A percentile compares a stretch with the other conserved stretches of the same genome.
Conservation (phyloP, 2,888 invertebrate species). For the Aplocera efformata region DNA sequence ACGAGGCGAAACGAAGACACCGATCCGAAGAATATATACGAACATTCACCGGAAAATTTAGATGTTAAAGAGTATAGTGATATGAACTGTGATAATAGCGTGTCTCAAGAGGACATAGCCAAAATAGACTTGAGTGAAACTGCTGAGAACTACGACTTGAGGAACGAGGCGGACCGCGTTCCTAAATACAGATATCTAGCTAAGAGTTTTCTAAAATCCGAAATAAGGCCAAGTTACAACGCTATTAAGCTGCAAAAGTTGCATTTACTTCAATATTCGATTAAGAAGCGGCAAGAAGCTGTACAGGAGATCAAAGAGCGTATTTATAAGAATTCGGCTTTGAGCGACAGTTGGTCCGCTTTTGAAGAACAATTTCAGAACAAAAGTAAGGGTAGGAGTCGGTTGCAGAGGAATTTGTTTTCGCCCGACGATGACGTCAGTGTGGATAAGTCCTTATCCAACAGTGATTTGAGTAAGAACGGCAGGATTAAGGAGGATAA, state of each 20-base stretch:
- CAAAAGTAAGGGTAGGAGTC: conserved; percentile 49
- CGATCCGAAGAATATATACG: conserved; percentile 62
- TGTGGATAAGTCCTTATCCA: conserved; percentile 46
- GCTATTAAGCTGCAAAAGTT: conserved; percentile 85
- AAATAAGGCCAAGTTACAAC: conserved; percentile 87
- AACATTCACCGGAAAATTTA: conserved; percentile 67
- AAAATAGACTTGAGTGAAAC: conserved; percentile 73
- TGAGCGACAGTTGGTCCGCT: conserved; percentile 45
- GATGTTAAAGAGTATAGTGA: conserved; percentile 58
- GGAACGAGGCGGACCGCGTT: conserved; percentile 58
- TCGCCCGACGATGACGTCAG: conserved; percentile 49
- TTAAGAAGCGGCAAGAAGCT: conserved; percentile 84
- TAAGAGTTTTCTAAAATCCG: conserved; percentile 77
- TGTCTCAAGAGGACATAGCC: conserved; percentile 56
- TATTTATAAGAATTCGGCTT: conserved; percentile 69
- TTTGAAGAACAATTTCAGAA: conserved; percentile 42
- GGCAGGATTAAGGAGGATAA: conserved; percentile 58
- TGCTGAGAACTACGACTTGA: conserved; percentile 68
- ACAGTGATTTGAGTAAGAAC: conserved; percentile 54
- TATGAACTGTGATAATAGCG: conserved; percentile 53
- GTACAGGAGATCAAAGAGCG: conserved; percentile 76
- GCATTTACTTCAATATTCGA: conserved; percentile 85
- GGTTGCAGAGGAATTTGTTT: conserved; percentile 61
- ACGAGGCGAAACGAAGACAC: conserved; percentile 41
- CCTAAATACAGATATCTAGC: conserved; percentile 70